A percentile compares a stretch with the other conserved stretches of the same genome.
These are phyloP conservation scores for Peromyscus polionotus DNA, from an alignment of 2,113 vertebrate species.

Conservation along the genomic window DNA sequence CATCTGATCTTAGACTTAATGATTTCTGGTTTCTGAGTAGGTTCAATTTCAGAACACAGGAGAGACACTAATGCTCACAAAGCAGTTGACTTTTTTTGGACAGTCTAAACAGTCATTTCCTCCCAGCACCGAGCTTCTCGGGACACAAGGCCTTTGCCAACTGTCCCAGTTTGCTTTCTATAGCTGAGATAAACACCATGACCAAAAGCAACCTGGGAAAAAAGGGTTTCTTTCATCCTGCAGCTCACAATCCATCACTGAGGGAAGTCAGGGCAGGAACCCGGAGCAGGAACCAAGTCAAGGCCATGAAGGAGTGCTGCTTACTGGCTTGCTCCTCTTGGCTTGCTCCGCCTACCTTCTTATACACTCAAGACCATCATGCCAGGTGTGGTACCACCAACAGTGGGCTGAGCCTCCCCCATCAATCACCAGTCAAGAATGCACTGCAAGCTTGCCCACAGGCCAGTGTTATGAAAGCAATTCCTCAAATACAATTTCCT, in stretches of 20 bases:
- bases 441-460: background rate
- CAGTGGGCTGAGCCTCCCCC: background rate
- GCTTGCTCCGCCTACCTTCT: no score
- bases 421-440: background rate
- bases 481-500: background rate
- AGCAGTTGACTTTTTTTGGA: background rate
- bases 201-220: background rate
- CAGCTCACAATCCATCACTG: background rate
- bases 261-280: background rate
- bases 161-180: background rate
- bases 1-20: background rate
- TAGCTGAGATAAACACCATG: background rate
- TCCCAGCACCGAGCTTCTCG: slow-evolving; percentile 18
- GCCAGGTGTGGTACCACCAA: background rate
- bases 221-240: background rate
- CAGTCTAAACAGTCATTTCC: slow-evolving; percentile 53
- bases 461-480: background rate
- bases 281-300: background rate
- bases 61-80: background rate
- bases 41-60: slow-evolving; percentile 12
- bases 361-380: background rate
- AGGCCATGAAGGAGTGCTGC: no score
- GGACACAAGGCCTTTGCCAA: slow-evolving; percentile 44
- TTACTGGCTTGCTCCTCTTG: background rate
- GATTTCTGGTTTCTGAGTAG: background rate